These are phyloP conservation scores for Patiria miniata DNA, from an alignment of 35 echinoderm and acorn worm genomes.

Conservation along the genomic window DNA sequence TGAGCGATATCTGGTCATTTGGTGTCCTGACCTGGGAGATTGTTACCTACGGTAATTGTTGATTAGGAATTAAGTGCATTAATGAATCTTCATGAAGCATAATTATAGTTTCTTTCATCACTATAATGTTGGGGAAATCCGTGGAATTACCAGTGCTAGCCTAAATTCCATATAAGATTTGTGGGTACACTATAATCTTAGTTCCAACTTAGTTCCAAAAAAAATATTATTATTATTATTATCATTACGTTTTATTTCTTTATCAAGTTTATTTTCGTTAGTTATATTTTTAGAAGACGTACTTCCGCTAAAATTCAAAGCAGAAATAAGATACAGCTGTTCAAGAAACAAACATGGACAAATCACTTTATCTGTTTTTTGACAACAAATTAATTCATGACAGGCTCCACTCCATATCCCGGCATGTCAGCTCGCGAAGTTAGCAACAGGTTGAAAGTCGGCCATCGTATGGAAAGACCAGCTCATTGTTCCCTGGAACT, in stretches of 20 bases:
- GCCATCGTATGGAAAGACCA: conserved; percentile 73
- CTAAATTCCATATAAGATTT: neutral
- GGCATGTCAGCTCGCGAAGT: conserved; percentile 65
- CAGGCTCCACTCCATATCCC: conserved; percentile 86
- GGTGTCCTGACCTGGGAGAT: conserved; percentile 89
- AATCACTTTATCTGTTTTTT: too few relatives aligned
- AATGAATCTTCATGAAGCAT: neutral
- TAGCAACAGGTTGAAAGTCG: conserved; percentile 54
- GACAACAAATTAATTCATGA: too few relatives aligned
- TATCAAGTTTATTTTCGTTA: too few relatives aligned
- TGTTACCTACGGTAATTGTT: conserved; percentile 68
- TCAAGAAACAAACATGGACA: too few relatives aligned
- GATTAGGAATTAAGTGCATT: neutral
- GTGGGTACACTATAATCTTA: neutral
- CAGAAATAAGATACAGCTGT: too few relatives aligned
- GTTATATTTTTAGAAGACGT: too few relatives aligned
- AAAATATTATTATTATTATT: too few relatives aligned
- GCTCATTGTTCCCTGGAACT: conserved; percentile 71
- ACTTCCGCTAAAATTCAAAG: too few relatives aligned
- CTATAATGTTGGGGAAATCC: neutral
- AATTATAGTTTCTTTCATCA: neutral
- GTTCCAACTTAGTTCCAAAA: too few relatives aligned
- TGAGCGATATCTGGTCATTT: conserved; percentile 88
- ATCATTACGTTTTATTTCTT: too few relatives aligned
- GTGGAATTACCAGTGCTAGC: neutral